phyloP scores from a whole-genome alignment of 2,113 vertebrate species.

The Hystrix brachyura region DNA sequence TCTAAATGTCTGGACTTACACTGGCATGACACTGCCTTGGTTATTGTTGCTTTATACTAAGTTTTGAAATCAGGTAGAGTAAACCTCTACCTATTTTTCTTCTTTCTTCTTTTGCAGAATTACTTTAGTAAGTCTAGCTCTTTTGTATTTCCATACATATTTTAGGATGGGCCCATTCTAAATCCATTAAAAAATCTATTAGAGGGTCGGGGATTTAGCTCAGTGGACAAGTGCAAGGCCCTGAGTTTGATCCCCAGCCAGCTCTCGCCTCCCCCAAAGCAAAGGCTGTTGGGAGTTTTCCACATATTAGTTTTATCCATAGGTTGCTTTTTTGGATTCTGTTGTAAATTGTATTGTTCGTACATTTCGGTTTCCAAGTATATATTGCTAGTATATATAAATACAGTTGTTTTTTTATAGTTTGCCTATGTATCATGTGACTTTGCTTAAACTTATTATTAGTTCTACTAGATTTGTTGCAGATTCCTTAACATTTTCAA shows the following conservation, averaged over 20 bases:
- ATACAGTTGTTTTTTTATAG: background rate
- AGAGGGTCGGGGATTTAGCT: no score
- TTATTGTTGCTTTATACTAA: constrained; percentile 26
- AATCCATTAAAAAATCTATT: background rate
- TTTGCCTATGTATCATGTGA: background rate
- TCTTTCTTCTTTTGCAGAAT: background rate
- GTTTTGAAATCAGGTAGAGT: constrained; percentile 12
- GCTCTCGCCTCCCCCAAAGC: no score
- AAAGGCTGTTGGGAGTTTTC: background rate
- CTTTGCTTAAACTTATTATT: background rate
- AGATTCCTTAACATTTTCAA: constrained; percentile 7
- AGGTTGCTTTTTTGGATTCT: constrained; percentile 12
- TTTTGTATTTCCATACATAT: background rate
- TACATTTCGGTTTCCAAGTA: background rate
- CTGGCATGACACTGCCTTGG: background rate
- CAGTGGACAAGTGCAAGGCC: no score
- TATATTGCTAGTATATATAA: background rate
- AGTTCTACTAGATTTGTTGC: background rate
- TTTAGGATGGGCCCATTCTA: background rate
- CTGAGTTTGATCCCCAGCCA: no score
- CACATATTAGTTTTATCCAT: constrained; percentile 10
- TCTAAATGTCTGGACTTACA: background rate
- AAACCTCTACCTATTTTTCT: background rate
- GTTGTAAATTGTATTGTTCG: constrained; percentile 19
- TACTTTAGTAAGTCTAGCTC: background rate